Percentiles rank a stretch among this genome's conserved stretches.
Evolutionary conservation across 2,888 invertebrate genomes (phyloP).

Genomic region (Microchrysa polita): DNA sequence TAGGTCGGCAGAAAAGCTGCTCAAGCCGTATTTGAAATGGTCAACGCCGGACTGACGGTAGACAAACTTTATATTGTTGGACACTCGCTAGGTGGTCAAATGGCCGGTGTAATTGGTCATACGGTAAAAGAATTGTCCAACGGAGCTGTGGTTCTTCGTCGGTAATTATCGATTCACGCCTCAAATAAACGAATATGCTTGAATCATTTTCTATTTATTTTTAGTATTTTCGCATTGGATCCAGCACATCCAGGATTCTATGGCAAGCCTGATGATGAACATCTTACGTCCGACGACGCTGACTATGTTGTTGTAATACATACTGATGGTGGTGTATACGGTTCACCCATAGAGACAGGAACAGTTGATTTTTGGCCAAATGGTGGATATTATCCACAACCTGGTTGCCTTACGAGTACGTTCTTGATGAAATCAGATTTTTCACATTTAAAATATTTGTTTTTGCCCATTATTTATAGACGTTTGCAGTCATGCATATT

Average conservation of each 20-base stretch:
- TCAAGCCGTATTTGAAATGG: constrained; percentile 59
- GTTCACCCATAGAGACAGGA: constrained; percentile 69
- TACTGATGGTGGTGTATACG: constrained; percentile 70
- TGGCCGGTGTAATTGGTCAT: constrained; percentile 50
- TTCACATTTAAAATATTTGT: no score
- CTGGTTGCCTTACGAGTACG: constrained; percentile 64
- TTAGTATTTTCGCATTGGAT: constrained; percentile 50
- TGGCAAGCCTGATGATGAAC: background rate
- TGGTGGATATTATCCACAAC: constrained; percentile 69
- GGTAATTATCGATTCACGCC: no score
- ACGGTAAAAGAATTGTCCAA: constrained; percentile 55
- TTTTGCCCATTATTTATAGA: constrained; percentile 60
- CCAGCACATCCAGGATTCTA: constrained; percentile 50
- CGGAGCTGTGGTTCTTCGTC: no score
- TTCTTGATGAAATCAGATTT: no score
- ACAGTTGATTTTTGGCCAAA: constrained; percentile 73
- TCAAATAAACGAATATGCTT: no score
- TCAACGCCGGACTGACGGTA: constrained; percentile 58
- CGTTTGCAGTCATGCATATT: constrained; percentile 71
- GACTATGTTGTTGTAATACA: constrained; percentile 71
- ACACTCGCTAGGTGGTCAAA: constrained; percentile 45
- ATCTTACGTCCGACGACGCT: constrained; percentile 61
- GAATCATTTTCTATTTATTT: no score
- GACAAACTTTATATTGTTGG: constrained; percentile 43
- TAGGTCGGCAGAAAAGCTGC: constrained; percentile 55